Evolutionary conservation across 2,797 vertebrate species (phyloP).

Genomic region (Propithecus perrieri): DNA sequence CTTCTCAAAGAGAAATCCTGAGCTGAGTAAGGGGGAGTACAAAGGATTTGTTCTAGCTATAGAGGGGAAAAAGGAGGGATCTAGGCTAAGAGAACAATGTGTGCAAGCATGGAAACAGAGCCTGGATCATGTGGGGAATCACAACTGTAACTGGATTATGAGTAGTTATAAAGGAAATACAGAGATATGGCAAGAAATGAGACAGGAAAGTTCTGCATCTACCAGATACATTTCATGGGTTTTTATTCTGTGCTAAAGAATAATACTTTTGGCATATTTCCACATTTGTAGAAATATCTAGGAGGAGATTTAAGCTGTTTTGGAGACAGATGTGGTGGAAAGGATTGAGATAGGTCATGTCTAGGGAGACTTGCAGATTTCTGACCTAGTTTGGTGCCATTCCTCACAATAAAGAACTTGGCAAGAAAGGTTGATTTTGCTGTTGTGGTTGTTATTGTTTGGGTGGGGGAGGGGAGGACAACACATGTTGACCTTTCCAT

Average conservation of each 20-base stretch:
- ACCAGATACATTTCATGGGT: neutral
- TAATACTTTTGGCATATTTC: neutral
- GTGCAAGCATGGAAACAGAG: neutral
- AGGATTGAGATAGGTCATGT: neutral
- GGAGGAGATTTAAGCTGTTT: neutral
- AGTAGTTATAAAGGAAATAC: neutral
- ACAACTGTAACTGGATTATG: neutral
- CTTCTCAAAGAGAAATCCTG: neutral
- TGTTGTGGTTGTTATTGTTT: neutral
- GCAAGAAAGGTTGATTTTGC: neutral
- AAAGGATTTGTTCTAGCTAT: neutral
- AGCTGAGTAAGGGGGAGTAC: neutral
- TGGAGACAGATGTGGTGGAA: neutral
- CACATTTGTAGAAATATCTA: neutral
- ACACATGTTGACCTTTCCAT: neutral
- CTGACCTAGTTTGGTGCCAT: neutral
- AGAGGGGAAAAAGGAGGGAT: neutral
- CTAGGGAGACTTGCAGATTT: neutral
- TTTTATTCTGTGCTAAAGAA: neutral
- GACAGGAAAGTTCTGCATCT: neutral
- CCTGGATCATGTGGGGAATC: too few relatives aligned
- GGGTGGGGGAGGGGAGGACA: too few relatives aligned
- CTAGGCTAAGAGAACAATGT: neutral
- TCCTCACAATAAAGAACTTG: neutral
- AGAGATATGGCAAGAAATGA: neutral